Conservation (phyloP, 2,888 invertebrate species). For the Eumacrocentrus americanus region DNA sequence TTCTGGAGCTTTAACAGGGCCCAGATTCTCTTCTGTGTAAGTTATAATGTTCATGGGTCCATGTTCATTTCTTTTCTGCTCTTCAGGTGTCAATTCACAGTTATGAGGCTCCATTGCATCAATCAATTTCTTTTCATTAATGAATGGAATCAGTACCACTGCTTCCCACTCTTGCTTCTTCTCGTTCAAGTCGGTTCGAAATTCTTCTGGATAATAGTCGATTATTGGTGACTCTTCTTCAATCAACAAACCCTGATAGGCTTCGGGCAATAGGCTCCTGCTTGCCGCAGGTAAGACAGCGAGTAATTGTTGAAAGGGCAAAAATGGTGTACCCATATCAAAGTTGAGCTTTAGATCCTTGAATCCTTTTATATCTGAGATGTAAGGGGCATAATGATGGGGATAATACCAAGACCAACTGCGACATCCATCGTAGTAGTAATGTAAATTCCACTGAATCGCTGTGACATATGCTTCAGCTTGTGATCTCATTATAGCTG, state of each 20-base stretch:
- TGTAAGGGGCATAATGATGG: constrained; percentile 95
- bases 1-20: constrained; percentile 66
- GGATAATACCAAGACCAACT: constrained; percentile 99
- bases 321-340: constrained; percentile 84
- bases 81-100: constrained; percentile 70
- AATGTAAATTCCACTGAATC: constrained; percentile 95
- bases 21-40: constrained; percentile 68
- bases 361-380: constrained; percentile 90
- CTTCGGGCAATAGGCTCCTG: constrained; percentile 75
- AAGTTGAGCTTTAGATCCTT: constrained; percentile 78
- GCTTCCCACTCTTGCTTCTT: constrained; percentile 97
- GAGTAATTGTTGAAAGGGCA: constrained; percentile 89
- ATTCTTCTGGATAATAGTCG: constrained; percentile 89
- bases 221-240: constrained; percentile 80
- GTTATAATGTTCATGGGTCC: constrained; percentile 87
- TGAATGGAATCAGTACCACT: constrained; percentile 91
- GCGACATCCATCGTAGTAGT: constrained; percentile 95
- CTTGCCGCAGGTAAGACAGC: constrained; percentile 90
- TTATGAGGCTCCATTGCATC: constrained; percentile 76
- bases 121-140: constrained; percentile 73
- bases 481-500: constrained; percentile 77
- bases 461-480: constrained; percentile 90
- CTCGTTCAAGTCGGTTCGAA: constrained; percentile 94
- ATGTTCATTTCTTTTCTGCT: constrained; percentile 77
- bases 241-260: constrained; percentile 81